These are phyloP conservation scores for Caprella mutica DNA, from an alignment of 2,888 invertebrate genomes.

Conservation along the genomic window DNA sequence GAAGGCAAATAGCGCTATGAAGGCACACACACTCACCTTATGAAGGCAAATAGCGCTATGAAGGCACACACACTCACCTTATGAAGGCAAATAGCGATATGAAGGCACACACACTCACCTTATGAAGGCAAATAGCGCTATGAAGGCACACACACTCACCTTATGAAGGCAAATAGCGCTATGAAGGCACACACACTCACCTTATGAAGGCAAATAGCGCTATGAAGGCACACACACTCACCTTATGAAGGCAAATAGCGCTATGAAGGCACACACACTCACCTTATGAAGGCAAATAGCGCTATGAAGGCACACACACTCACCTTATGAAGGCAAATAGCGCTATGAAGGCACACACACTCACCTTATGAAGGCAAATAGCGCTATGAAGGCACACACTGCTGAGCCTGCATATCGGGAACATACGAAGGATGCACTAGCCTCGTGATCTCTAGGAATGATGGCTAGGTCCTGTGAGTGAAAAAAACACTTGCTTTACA, in stretches of 20 bases:
- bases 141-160: too few relatives aligned
- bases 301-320: constrained; percentile 68
- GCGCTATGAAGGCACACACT: constrained; percentile 63
- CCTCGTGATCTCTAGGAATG: constrained; percentile 25
- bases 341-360: not conserved
- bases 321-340: too few relatives aligned
- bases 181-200: too few relatives aligned
- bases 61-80: too few relatives aligned
- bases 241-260: constrained; percentile 63
- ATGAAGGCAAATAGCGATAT: too few relatives aligned
- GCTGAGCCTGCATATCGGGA: constrained; percentile 72
- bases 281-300: constrained; percentile 60
- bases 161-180: too few relatives aligned
- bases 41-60: too few relatives aligned
- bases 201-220: too few relatives aligned
- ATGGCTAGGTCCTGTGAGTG: constrained; percentile 38
- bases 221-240: not conserved
- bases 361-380: constrained; percentile 59
- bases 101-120: too few relatives aligned
- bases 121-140: too few relatives aligned
- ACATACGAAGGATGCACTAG: constrained; percentile 44
- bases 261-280: constrained; percentile 51
- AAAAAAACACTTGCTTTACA: constrained; percentile 10
- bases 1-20: too few relatives aligned
- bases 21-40: too few relatives aligned